Base-by-base conservation (phyloP, 1,140 invertebrate species). In the Eupeodes corollae region DNA sequence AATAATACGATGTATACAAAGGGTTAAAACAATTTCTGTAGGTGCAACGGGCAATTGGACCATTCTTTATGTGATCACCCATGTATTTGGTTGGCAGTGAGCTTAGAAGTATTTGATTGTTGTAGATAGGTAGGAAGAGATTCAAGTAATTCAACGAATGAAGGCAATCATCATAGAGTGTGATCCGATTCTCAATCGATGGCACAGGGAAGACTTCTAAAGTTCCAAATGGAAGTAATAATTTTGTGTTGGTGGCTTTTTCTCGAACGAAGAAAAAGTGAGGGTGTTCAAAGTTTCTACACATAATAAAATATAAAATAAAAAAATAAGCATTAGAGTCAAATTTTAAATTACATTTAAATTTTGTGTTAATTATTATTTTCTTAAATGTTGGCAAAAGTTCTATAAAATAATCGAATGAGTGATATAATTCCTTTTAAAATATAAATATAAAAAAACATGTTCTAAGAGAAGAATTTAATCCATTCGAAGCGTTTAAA, bases 1-100 rank as follows among this genome's bases (percentile, higher is more conserved):
- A 66, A 55, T 67, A 64, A 54, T 64, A 67, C 14, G 59, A 54
- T 19, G 63, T 66, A 46, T 63, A 67, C 41, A 67, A 47, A 31
- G 54, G 60, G 31, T 59, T 48, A 15, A 56, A 59, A 33, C 64
- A 67, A 49, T 54, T 57, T 42, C 50, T 46, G 14, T 52, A 51
- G 12, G 61, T 61, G 56, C 64, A 67, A 12, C 57, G 52, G 12
- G 55, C 59, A 15, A 56, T 65, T 33, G 64, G 53, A 12, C 64
- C 64, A 49, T 64, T 61, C 31, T 56, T 59, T 21, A 67, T 59
- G 37, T 62, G 58, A 1, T 55, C 46, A 45, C 52, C 56, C 56
- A 66, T 66, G 38, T 56, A 63, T 2, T 56, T 57, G 21, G 65
- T 62, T 15, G 63, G 63, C 11, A 66, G 51, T 19, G 56, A 48